These are phyloP conservation scores for Pterostichus niger DNA, from an alignment of 2,888 invertebrate genomes.

Conservation along the genomic window DNA sequence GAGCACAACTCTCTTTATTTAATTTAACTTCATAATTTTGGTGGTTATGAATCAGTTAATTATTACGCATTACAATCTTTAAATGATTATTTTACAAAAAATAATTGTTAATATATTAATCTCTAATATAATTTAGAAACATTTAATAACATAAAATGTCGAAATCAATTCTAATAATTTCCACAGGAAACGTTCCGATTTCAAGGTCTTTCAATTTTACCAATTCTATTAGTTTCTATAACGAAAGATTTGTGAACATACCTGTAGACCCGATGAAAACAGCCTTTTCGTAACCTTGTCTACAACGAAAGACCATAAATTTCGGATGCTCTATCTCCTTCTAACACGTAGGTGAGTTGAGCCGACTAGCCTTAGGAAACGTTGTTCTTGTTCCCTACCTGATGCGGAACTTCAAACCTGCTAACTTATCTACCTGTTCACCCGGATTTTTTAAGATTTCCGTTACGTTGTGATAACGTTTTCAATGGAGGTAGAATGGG, in stretches of 20 bases:
- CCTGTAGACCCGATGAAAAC: conserved; percentile 6
- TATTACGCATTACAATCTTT: no score
- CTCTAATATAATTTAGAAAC: no score
- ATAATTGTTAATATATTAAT: no score
- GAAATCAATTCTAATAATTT: not conserved
- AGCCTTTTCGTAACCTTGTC: conserved; percentile 25
- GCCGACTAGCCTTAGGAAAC: conserved; percentile 11
- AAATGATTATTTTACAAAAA: no score
- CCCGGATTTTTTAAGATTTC: conserved; percentile 3
- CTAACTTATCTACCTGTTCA: conserved; percentile 16
- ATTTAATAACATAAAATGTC: no score
- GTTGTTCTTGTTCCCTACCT: conserved; percentile 8
- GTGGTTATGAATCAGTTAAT: no score
- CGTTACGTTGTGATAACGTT: not conserved
- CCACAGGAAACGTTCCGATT: not conserved
- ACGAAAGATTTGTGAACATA: not conserved
- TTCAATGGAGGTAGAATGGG: not conserved
- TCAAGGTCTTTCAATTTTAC: conserved; percentile 1
- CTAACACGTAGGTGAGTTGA: not conserved
- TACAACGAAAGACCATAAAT: conserved; percentile 1
- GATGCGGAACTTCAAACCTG: not conserved
- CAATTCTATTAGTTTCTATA: conserved; percentile 9
- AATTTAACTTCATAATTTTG: no score
- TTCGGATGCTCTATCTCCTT: not conserved
- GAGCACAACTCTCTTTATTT: no score